Conservation (phyloP, 53 echinoderm and acorn worm species). For the Arbacia lixula region DNA sequence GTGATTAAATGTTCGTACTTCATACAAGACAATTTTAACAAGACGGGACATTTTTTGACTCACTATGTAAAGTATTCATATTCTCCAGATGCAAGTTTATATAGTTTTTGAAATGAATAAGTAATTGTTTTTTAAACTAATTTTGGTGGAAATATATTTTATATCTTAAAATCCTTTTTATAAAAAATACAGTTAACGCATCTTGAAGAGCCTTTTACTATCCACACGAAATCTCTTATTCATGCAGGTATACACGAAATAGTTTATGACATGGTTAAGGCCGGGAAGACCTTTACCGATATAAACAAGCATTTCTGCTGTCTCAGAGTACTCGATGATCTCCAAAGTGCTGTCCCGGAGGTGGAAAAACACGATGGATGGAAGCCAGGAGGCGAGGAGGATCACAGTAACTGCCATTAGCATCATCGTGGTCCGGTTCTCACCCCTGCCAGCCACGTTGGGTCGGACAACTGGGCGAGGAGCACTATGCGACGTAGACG, state of each 20-base stretch:
- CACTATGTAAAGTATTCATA: too few species aligned
- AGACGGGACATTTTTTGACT: too few species aligned
- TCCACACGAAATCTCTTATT: constrained; percentile 64
- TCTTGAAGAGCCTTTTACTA: constrained; percentile 34
- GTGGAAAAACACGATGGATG: constrained; percentile 50
- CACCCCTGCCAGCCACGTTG: not conserved
- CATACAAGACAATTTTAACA: too few species aligned
- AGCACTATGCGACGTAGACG: not conserved
- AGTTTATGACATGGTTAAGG: constrained; percentile 55
- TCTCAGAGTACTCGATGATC: constrained; percentile 3
- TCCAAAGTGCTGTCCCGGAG: constrained; percentile 28
- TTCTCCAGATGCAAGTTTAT: too few species aligned
- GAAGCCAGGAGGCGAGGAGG: constrained; percentile 58
- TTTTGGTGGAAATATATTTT: too few species aligned
- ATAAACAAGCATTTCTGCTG: constrained; percentile 13
- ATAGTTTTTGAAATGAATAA: too few species aligned
- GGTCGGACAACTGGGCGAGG: not conserved
- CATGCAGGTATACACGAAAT: constrained; percentile 52
- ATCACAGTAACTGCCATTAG: constrained; percentile 56
- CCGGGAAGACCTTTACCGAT: not conserved
- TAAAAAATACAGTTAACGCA: not conserved
- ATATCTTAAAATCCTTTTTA: not conserved
- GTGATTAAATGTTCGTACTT: too few species aligned
- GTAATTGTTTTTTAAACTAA: too few species aligned
- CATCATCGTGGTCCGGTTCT: constrained; percentile 63